Percentiles rank a stretch among this genome's conserved stretches.
Evolutionary conservation across 2,797 vertebrate genomes (phyloP).

Genomic region (Zalophus californianus): DNA sequence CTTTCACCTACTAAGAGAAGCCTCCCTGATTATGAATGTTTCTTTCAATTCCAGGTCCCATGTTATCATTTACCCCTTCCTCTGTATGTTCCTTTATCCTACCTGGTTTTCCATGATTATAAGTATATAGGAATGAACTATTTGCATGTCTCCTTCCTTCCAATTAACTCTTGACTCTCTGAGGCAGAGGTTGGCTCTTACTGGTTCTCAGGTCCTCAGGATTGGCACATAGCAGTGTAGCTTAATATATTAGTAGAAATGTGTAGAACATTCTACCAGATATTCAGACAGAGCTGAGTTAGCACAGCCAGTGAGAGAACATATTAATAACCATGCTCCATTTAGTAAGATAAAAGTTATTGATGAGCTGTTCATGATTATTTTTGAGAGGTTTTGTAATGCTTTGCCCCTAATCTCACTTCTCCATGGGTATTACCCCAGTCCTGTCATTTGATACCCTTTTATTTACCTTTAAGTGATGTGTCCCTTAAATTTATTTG

Average conservation of each 20-base stretch:
- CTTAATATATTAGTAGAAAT: neutral
- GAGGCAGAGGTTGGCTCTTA: neutral
- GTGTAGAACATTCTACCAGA: neutral
- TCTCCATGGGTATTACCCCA: neutral
- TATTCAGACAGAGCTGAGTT: neutral
- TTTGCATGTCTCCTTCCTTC: neutral
- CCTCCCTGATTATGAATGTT: neutral
- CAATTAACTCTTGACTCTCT: neutral
- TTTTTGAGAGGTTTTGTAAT: neutral
- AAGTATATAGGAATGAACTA: neutral
- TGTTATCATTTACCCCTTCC: neutral
- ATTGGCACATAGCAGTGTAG: neutral
- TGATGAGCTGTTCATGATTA: neutral
- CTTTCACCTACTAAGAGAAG: neutral
- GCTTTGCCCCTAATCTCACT: neutral
- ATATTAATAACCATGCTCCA: neutral
- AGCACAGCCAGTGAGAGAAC: neutral
- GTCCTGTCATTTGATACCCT: neutral
- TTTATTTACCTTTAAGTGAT: slow-evolving; percentile 1
- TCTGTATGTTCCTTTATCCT: neutral
- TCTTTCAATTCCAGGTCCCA: neutral
- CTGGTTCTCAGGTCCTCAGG: neutral
- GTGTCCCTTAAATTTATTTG: neutral
- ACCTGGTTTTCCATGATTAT: neutral
- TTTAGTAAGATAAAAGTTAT: neutral